These are phyloP conservation scores for Tautogolabrus adspersus DNA, from an alignment of 2,113 vertebrate species.

Conservation along the genomic window DNA sequence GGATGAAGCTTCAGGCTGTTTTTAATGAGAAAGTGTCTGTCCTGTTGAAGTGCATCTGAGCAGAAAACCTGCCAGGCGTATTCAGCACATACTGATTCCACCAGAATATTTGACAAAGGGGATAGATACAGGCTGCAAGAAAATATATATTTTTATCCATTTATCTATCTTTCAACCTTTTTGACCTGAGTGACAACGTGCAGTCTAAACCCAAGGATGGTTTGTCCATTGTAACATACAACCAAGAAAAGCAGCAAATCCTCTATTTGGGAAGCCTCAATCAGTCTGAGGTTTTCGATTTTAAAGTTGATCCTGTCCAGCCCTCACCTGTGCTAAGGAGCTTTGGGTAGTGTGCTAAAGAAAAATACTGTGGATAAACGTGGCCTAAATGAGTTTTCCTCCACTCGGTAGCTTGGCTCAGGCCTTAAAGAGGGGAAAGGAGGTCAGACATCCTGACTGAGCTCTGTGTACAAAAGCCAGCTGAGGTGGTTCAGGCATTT, in stretches of 20 bases:
- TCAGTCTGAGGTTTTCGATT: neutral
- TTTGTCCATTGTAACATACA: neutral
- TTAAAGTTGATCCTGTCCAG: neutral
- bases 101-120: neutral
- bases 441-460: neutral
- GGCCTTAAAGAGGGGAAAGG: neutral
- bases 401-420: neutral
- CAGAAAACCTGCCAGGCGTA: neutral
- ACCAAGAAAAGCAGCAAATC: neutral
- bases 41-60: conserved; percentile 5
- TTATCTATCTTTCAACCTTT: too few relatives aligned
- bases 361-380: neutral
- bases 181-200: too few relatives aligned
- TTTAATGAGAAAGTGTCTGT: neutral
- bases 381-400: neutral
- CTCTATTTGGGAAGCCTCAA: neutral
- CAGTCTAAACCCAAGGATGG: too few relatives aligned
- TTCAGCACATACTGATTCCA: neutral
- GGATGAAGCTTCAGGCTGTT: neutral
- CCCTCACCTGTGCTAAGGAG: neutral
- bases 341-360: neutral
- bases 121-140: neutral
- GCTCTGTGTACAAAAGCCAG: neutral
- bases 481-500: neutral
- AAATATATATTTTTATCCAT: too few relatives aligned